These are phyloP conservation scores for Lasioglossum calceatum DNA, from an alignment of 2,888 invertebrate genomes.

Conservation along the genomic window DNA sequence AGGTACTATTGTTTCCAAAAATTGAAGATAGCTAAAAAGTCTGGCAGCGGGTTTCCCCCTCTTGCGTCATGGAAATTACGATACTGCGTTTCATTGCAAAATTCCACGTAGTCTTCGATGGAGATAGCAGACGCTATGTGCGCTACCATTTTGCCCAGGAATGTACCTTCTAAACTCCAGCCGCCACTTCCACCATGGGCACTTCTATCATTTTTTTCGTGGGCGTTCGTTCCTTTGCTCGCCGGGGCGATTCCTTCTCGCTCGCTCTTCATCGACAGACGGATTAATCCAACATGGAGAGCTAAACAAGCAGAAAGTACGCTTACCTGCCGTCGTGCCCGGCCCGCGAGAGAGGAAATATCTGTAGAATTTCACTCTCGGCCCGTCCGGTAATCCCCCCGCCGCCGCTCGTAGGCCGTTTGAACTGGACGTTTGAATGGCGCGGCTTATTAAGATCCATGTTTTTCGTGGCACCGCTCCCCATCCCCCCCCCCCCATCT, in stretches of 20 bases:
- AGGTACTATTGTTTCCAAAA: too few relatives aligned
- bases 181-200: not conserved
- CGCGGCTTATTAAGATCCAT: slow-evolving; percentile 67
- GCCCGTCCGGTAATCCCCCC: slow-evolving; percentile 39
- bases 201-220: not conserved
- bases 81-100: not conserved
- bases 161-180: not conserved
- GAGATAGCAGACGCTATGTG: not conserved
- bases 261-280: slow-evolving; percentile 67
- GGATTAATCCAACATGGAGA: slow-evolving; percentile 73
- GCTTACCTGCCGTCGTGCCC: slow-evolving; percentile 53
- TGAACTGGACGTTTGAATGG: slow-evolving; percentile 63
- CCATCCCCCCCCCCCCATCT: not conserved
- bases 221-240: not conserved
- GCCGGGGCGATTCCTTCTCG: slow-evolving; percentile 29
- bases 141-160: not conserved
- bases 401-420: slow-evolving; percentile 46
- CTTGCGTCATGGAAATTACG: too few relatives aligned
- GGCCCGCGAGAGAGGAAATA: slow-evolving; percentile 49
- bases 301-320: slow-evolving; percentile 74
- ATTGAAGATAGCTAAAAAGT: too few relatives aligned
- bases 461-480: slow-evolving; percentile 49
- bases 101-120: not conserved
- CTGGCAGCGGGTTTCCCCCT: too few relatives aligned
- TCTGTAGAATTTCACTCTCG: slow-evolving; percentile 67